Evolutionary conservation across 2,797 vertebrate genomes (phyloP).

Genomic region (Mormyrus proboscirostris): DNA sequence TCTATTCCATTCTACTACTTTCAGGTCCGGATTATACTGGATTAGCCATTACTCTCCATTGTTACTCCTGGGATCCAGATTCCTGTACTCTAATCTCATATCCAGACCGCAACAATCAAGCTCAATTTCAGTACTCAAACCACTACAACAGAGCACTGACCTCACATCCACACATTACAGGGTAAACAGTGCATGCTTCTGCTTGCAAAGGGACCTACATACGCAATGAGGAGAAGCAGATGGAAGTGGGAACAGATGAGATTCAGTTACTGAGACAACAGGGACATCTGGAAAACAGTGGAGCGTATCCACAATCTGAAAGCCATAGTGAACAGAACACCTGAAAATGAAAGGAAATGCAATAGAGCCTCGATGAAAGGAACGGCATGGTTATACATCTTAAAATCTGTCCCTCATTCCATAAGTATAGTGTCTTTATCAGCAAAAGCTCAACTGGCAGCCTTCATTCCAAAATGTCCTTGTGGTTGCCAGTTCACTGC

Average conservation of each 20-base stretch:
- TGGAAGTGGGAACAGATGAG: background rate
- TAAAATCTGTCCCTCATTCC: background rate
- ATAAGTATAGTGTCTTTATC: background rate
- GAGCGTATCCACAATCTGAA: background rate
- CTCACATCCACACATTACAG: background rate
- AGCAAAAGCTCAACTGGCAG: background rate
- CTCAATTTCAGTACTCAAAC: background rate
- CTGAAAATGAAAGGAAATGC: background rate
- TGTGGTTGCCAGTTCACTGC: background rate
- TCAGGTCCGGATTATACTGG: background rate
- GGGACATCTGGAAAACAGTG: background rate
- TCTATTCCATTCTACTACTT: background rate
- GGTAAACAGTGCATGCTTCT: background rate
- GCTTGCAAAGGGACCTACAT: background rate
- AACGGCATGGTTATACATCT: background rate
- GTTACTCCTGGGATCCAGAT: background rate
- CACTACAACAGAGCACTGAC: background rate
- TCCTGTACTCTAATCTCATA: background rate
- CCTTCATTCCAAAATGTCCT: background rate
- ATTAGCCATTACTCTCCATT: background rate
- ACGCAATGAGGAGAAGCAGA: conserved; percentile 1
- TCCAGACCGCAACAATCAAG: background rate
- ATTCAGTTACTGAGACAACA: background rate
- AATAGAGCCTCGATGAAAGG: background rate
- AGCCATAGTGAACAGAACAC: background rate